Conservation (phyloP, 2,888 invertebrate species). For the Meta bourneti region DNA sequence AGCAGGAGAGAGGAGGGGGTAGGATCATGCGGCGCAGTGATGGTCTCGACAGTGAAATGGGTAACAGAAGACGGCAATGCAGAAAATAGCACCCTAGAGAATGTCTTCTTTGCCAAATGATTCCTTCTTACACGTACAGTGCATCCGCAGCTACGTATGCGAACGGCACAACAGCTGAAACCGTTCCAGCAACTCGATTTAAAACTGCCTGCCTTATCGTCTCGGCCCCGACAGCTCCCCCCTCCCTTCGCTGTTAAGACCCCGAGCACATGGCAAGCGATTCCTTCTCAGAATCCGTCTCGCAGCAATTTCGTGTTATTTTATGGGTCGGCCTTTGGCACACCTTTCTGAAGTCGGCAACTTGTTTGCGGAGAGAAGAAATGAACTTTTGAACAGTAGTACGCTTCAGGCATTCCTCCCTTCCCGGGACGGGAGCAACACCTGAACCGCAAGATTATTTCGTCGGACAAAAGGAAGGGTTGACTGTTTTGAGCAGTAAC, state of each 20-base stretch:
- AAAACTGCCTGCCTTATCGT: conserved; percentile 40
- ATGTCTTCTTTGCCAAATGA: conserved; percentile 58
- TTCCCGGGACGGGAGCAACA: too few species aligned
- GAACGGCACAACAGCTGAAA: conserved; percentile 59
- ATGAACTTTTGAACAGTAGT: background rate
- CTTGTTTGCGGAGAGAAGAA: conserved; percentile 7
- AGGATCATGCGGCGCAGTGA: conserved; percentile 43
- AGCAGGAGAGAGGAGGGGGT: background rate
- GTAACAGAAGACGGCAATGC: conserved; percentile 66
- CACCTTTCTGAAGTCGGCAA: conserved; percentile 9
- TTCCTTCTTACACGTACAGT: conserved; percentile 51
- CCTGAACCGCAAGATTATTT: too few species aligned
- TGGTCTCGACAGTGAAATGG: conserved; percentile 64
- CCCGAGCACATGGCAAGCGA: conserved; percentile 10
- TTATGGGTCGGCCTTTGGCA: conserved; percentile 65
- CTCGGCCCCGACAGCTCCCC: background rate
- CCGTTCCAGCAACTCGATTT: conserved; percentile 66
- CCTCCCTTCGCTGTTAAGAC: conserved; percentile 2
- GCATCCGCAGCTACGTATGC: background rate
- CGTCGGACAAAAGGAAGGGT: too few species aligned
- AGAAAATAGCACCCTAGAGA: conserved; percentile 47
- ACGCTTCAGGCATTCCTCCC: background rate
- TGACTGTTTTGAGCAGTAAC: too few species aligned
- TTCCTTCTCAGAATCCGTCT: conserved; percentile 41
- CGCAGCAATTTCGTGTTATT: conserved; percentile 60